phyloP scores from a whole-genome alignment of 1,140 invertebrate genomes.

The Paracyclopina nana region DNA sequence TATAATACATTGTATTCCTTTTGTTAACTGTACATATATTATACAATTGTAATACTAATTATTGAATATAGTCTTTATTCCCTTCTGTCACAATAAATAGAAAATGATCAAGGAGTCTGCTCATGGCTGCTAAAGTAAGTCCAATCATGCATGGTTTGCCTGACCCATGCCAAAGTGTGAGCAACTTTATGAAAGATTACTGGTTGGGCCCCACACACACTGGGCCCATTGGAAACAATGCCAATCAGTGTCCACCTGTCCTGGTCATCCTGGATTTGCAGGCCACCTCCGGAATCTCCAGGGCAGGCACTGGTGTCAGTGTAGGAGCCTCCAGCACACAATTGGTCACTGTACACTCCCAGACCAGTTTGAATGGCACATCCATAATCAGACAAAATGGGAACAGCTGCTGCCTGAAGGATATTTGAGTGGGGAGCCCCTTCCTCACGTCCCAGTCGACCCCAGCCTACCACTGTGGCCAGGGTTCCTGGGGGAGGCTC shows the following conservation, averaged over 20 bases:
- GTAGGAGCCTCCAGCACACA: slow-evolving; percentile 9
- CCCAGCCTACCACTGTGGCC: slow-evolving; percentile 11
- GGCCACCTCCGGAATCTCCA: slow-evolving; percentile 4
- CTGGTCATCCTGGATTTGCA: slow-evolving; percentile 10
- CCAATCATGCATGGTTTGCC: not conserved
- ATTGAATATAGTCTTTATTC: too few relatives aligned
- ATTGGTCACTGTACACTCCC: not conserved
- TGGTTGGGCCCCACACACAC: slow-evolving; percentile 7
- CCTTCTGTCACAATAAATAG: too few relatives aligned
- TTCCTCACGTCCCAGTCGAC: not conserved
- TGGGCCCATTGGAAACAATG: slow-evolving; percentile 12
- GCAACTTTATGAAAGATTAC: slow-evolving; percentile 13
- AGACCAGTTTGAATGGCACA: slow-evolving; percentile 6
- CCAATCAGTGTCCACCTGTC: slow-evolving; percentile 5
- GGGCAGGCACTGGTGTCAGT: not conserved
- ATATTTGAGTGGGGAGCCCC: slow-evolving; percentile 3
- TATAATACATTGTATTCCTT: too few relatives aligned
- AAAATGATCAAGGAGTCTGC: too few relatives aligned
- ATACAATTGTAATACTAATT: too few relatives aligned
- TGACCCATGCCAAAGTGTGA: slow-evolving; percentile 6
- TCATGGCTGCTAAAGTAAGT: too few relatives aligned
- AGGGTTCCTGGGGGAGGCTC: not conserved
- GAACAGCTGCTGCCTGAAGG: slow-evolving; percentile 7
- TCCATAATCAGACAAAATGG: not conserved
- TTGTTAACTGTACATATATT: too few relatives aligned